Conservation (phyloP, 2,113 vertebrate genomes). For the Daphoenositta chrysoptera region DNA sequence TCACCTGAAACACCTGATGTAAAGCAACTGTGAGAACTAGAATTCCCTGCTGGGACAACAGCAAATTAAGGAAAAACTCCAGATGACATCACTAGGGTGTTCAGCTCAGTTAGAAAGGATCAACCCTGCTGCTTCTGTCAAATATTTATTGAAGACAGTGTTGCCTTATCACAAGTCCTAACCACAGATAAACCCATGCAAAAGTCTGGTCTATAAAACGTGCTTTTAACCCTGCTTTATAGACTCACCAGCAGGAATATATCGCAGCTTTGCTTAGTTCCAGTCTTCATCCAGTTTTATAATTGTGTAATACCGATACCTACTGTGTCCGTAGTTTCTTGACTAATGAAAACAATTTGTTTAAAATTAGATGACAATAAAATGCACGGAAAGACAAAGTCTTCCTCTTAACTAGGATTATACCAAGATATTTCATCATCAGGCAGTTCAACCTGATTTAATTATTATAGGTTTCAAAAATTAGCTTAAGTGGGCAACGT, state of each 20-base stretch:
- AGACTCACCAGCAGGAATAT: not conserved
- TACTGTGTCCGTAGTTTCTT: not conserved
- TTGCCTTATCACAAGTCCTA: not conserved
- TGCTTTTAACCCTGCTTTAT: not conserved
- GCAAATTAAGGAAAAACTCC: not conserved
- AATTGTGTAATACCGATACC: not conserved
- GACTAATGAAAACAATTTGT: not conserved
- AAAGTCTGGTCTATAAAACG: not conserved
- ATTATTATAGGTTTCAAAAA: constrained; percentile 36
- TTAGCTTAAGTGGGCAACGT: not conserved
- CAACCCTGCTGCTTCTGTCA: not conserved
- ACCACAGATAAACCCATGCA: not conserved
- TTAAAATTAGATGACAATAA: constrained; percentile 10
- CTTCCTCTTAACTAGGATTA: not conserved
- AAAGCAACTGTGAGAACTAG: not conserved
- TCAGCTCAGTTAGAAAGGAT: not conserved
- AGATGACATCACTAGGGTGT: not conserved
- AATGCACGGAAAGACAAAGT: not conserved
- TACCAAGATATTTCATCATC: not conserved
- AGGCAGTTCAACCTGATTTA: not conserved
- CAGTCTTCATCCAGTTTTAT: not conserved
- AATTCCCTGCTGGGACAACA: not conserved
- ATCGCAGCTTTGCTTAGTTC: not conserved
- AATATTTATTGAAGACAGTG: not conserved
- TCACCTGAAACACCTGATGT: not conserved